A percentile compares a stretch with the other conserved stretches of the same genome.
Conservation (phyloP, 2,113 vertebrate species). For the Bagarius yarrelli region DNA sequence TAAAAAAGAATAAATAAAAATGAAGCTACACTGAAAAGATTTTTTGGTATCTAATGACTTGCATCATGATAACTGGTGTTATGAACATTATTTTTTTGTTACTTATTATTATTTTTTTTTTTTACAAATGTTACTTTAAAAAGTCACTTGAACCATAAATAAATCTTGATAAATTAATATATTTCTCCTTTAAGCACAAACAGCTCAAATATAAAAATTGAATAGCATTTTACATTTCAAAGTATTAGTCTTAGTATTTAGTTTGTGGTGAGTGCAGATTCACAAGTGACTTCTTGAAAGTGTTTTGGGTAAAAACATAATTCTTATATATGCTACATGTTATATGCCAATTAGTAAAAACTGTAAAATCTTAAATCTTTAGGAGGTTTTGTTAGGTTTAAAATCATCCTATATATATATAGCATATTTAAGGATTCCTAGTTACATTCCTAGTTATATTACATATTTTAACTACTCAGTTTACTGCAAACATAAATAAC, state of each 20-base stretch:
- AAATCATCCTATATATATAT: not conserved
- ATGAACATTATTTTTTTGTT: too few relatives aligned
- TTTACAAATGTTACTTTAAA: too few relatives aligned
- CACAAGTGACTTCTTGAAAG: not conserved
- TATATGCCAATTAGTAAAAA: not conserved
- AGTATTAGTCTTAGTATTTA: not conserved
- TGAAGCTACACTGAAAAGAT: not conserved
- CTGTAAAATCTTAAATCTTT: not conserved
- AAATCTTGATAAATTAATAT: too few relatives aligned
- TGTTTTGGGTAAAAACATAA: not conserved
- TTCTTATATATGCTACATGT: not conserved
- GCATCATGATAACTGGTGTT: not conserved
- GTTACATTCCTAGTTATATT: too few relatives aligned
- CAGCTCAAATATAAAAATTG: not conserved
- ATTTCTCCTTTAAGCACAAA: not conserved
- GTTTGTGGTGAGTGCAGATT: not conserved
- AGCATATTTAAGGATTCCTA: too few relatives aligned
- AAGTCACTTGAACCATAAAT: too few relatives aligned
- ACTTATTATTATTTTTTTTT: too few relatives aligned
- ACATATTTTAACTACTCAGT: too few relatives aligned
- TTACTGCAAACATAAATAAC: too few relatives aligned
- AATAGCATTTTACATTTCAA: not conserved
- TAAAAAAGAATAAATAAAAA: conserved; percentile 49
- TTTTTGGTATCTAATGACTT: not conserved
- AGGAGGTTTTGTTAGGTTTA: not conserved